These are phyloP conservation scores for Trachelus troglodyta DNA, from an alignment of 2,888 invertebrate species.

Conservation along the genomic window DNA sequence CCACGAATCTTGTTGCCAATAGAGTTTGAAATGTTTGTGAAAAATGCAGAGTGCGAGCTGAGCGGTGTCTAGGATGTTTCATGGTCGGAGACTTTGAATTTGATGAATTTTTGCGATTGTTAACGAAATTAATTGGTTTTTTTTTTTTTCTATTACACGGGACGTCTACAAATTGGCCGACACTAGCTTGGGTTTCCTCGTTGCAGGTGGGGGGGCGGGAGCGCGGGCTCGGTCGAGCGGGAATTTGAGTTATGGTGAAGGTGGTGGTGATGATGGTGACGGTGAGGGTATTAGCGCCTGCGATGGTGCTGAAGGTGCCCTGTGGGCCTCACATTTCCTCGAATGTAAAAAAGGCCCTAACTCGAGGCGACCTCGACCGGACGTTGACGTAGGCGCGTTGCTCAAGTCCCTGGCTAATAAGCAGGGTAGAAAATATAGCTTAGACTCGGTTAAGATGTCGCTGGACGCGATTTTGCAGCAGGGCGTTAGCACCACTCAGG, in stretches of 20 bases:
- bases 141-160: slow-evolving; percentile 28
- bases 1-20: background rate
- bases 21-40: background rate
- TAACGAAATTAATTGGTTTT: background rate
- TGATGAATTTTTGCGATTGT: background rate
- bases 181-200: slow-evolving; percentile 65
- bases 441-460: slow-evolving; percentile 66
- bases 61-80: background rate
- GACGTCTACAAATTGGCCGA: slow-evolving; percentile 53
- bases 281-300: slow-evolving; percentile 18
- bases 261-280: background rate
- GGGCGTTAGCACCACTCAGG: slow-evolving; percentile 68
- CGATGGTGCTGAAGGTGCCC: slow-evolving; percentile 42
- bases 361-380: slow-evolving; percentile 50
- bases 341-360: slow-evolving; percentile 57
- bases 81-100: background rate
- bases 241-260: slow-evolving; percentile 40
- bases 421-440: slow-evolving; percentile 67
- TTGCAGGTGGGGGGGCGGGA: slow-evolving; percentile 64
- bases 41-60: background rate
- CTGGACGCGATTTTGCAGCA: slow-evolving; percentile 68
- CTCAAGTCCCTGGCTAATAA: slow-evolving; percentile 62
- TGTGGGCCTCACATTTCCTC: slow-evolving; percentile 62
- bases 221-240: slow-evolving; percentile 58
- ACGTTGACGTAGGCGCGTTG: slow-evolving; percentile 61